Evolutionary conservation across 2,888 invertebrate genomes (phyloP), one percentile per base, ranked within the genome.

Genomic region (Drosophila ezoana): DNA sequence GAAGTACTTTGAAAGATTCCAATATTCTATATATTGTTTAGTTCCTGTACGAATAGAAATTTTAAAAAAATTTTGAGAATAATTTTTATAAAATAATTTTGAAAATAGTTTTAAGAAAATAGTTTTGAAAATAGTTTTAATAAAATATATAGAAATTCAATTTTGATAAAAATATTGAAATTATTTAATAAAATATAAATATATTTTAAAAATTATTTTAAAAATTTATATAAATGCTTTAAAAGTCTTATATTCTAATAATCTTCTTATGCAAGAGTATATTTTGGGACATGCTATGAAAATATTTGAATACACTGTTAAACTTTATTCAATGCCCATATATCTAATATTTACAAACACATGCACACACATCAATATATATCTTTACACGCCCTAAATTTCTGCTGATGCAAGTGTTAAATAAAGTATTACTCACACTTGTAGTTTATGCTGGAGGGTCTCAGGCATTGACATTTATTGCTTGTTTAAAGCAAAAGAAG

Each of bases 381-480:
- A 23, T 37, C 32, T 35, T 13, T n/a, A 33, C 5, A 8, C n/a
- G 23, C 16, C 3, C 37, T 41, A 52, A 2, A 23, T 23, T 71
- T 60, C 32, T 44, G 43, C 44, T 62, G 52, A 18, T 69, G 63
- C 61, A 81, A 70, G 69, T 79, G 77, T 75, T 77, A 76, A 79
- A 81, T 71, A 79, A 81, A 74, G 58, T 71, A 76, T 81, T 63
- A 45, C 52, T 62, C 49, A 48, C 63, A 67, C 47, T 67, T 59
- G 54, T 66, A 59, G 68, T 71, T 78, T 76, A 68, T 78, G 61
- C 14, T 9, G 3, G 18, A 9, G 9, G 13, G 2, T 16, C 14
- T n/a, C 6, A 67, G 53, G 37, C 52, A 56, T 35, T 83, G 79
- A 76, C 79, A 83, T 86, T 83, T 83, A 83, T 81, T 72, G 76